These are phyloP conservation scores for Prinia subflava DNA, from an alignment of 2,113 vertebrate species.

Conservation along the genomic window DNA sequence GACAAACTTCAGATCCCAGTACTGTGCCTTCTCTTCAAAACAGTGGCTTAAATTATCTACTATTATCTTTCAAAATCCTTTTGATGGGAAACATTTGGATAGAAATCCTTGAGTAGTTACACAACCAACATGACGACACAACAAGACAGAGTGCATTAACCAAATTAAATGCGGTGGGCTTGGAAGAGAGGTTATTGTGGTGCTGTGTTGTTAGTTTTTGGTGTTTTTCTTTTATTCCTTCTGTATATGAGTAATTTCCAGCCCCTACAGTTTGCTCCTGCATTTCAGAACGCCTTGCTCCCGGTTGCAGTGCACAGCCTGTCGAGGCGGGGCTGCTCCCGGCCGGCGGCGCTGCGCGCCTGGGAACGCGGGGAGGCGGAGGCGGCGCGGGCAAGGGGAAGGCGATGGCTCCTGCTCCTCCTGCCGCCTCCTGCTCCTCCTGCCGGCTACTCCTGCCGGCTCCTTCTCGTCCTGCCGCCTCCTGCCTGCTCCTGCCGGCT, in stretches of 20 bases:
- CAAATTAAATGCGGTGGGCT: neutral
- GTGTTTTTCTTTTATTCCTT: neutral
- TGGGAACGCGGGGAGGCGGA: neutral
- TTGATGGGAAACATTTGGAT: neutral
- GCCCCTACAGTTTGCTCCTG: rapidly evolving
- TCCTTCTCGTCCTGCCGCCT: no score
- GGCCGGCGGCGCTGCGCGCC: neutral
- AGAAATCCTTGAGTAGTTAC: neutral
- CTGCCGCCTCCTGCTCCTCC: no score
- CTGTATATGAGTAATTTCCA: neutral
- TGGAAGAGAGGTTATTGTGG: neutral
- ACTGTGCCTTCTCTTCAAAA: neutral
- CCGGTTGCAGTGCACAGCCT: rapidly evolving
- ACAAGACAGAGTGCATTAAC: neutral
- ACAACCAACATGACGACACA: neutral
- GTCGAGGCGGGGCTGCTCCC: neutral
- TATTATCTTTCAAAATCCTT: neutral
- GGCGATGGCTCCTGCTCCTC: rapidly evolving
- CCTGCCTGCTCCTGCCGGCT: neutral
- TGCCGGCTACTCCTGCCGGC: no score
- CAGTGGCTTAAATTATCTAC: neutral
- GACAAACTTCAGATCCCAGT: neutral
- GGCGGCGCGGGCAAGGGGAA: neutral
- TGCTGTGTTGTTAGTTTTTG: rapidly evolving
- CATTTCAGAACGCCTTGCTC: no score